Percentiles rank a stretch among this genome's conserved stretches.
Evolutionary conservation across 2,113 vertebrate species (phyloP).

Genomic region (Caranx melampygus): DNA sequence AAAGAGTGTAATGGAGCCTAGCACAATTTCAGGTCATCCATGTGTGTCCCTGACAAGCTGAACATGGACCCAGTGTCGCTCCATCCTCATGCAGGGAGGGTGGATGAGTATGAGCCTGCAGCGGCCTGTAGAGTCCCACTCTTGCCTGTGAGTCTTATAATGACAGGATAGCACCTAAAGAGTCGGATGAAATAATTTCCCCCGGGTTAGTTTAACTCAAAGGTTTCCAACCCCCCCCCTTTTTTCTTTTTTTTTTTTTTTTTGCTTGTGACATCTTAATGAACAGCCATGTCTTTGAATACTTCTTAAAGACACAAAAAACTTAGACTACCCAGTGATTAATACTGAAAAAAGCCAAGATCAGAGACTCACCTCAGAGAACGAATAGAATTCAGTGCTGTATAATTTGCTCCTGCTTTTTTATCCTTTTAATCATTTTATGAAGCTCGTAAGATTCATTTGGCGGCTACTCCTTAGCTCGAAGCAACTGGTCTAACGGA

Average conservation of each 20-base stretch:
- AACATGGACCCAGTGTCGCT: slow-evolving; percentile 11
- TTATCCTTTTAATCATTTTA: too few species aligned
- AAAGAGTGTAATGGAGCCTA: slow-evolving; percentile 50
- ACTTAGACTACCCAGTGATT: neutral
- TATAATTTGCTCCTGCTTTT: too few species aligned
- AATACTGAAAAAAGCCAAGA: neutral
- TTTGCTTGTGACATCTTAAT: slow-evolving; percentile 5
- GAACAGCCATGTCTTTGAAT: neutral
- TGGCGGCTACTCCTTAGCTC: too few species aligned
- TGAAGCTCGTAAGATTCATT: too few species aligned
- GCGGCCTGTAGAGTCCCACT: slow-evolving; percentile 11
- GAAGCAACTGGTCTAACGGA: too few species aligned
- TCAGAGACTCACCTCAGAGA: neutral
- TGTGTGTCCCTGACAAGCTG: slow-evolving; percentile 56
- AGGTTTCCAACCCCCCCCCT: neutral
- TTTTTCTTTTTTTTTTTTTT: neutral
- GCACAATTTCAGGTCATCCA: slow-evolving; percentile 33
- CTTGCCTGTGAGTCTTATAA: slow-evolving; percentile 7
- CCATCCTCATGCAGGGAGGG: slow-evolving; percentile 4
- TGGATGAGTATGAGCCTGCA: slow-evolving; percentile 11
- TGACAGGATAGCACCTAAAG: slow-evolving; percentile 9
- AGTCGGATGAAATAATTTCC: slow-evolving; percentile 1
- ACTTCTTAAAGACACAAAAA: neutral
- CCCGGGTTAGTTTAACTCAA: slow-evolving; percentile 3
- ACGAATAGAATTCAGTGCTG: neutral